Percentiles rank a stretch among this genome's conserved stretches.
phyloP scores from a whole-genome alignment of 2,797 vertebrate genomes.

The Dermochelys coriacea region DNA sequence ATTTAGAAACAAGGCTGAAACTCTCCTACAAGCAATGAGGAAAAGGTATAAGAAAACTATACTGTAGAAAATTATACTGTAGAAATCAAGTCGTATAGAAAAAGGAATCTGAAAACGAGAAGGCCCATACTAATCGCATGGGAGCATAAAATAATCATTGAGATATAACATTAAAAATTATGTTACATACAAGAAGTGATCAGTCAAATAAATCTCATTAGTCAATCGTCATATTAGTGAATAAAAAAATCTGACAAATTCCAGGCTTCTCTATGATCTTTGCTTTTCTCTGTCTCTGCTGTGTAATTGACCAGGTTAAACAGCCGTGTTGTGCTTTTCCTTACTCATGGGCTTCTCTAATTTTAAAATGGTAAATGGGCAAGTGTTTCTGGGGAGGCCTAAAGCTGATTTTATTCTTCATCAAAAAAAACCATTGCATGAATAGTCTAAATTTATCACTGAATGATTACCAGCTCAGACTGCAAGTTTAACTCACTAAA shows the following conservation, averaged over 20 bases:
- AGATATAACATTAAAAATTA: conserved; percentile 63
- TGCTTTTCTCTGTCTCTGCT: background rate
- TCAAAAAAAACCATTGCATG: conserved; percentile 74
- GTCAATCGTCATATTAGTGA: conserved; percentile 33
- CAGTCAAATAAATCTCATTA: conserved; percentile 61
- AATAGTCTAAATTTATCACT: conserved; percentile 73
- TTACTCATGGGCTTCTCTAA: conserved; percentile 67
- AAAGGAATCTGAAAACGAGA: conserved; percentile 50
- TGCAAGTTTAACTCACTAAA: conserved; percentile 79
- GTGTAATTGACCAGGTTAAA: conserved; percentile 67
- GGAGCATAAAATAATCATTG: conserved; percentile 61
- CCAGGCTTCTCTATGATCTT: background rate
- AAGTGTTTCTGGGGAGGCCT: conserved; percentile 68
- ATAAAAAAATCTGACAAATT: conserved; percentile 37
- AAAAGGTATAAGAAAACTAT: conserved; percentile 17
- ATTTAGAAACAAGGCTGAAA: conserved; percentile 1
- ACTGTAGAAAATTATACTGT: background rate
- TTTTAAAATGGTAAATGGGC: conserved; percentile 72
- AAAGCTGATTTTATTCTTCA: conserved; percentile 72
- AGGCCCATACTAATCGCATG: conserved; percentile 41
- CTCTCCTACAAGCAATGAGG: conserved; percentile 29
- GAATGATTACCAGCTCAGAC: conserved; percentile 74
- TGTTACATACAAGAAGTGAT: conserved; percentile 46
- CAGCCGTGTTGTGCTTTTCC: conserved; percentile 62
- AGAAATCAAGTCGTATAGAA: background rate